A percentile compares a stretch with the other conserved stretches of the same genome.
These are phyloP conservation scores for Maccullochella peelii DNA, from an alignment of 2,113 vertebrate genomes.

Conservation along the genomic window DNA sequence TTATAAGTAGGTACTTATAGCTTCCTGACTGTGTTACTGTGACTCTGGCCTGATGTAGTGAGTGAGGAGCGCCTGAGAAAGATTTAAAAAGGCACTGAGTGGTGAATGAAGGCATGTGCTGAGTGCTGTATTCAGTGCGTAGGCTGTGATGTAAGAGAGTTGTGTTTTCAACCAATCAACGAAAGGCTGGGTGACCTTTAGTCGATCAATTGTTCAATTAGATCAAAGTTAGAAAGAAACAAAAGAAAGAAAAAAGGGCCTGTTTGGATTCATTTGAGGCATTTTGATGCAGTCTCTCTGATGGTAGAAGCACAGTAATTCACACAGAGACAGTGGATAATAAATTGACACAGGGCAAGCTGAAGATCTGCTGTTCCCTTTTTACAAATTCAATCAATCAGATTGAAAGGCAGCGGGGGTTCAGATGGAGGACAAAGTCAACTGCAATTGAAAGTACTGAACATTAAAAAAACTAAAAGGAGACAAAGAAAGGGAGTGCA, in stretches of 20 bases:
- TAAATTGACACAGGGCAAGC: neutral
- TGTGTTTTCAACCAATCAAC: neutral
- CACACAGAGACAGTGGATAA: neutral
- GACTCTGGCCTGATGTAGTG: neutral
- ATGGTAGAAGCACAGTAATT: neutral
- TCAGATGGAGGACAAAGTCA: neutral
- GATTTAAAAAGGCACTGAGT: neutral
- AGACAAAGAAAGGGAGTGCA: neutral
- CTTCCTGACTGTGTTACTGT: neutral
- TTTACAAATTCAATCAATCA: neutral
- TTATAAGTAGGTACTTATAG: neutral
- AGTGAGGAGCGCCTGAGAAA: neutral
- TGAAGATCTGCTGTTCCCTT: neutral
- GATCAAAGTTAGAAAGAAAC: neutral
- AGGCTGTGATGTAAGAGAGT: neutral
- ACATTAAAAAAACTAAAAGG: neutral
- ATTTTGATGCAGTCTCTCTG: neutral
- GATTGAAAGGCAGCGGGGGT: neutral
- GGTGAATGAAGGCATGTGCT: neutral
- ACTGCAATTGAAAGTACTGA: too few species aligned
- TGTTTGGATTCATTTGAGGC: too few species aligned
- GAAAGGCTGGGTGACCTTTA: neutral
- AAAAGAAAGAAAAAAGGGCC: neutral
- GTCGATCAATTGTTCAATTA: neutral
- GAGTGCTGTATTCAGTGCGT: neutral